Conservation (phyloP, 2,888 invertebrate genomes). For the Ethmia dodecea region DNA sequence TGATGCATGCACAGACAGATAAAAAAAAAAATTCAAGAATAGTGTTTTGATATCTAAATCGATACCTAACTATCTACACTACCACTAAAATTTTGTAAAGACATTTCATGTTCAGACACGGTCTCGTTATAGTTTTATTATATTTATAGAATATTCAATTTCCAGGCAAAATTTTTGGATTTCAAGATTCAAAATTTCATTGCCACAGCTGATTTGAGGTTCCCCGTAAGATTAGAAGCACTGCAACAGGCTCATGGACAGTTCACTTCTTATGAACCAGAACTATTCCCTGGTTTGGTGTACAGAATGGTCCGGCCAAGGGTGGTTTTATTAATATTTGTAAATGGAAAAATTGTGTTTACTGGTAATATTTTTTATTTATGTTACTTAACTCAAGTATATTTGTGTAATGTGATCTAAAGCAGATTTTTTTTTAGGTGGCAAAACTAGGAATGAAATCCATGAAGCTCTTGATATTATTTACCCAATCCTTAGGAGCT, state of each 20-base stretch:
- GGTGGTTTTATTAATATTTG: slow-evolving; percentile 98
- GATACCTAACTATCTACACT: no score
- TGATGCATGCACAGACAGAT: no score
- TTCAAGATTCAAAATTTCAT: slow-evolving; percentile 89
- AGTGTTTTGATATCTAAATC: no score
- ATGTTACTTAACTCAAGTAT: background rate
- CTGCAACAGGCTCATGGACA: slow-evolving; percentile 85
- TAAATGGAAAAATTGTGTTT: slow-evolving; percentile 98
- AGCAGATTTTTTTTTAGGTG: slow-evolving; percentile 81
- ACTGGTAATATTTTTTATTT: slow-evolving; percentile 74
- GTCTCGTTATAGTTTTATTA: no score
- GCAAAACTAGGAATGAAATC: slow-evolving; percentile 93
- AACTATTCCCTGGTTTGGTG: slow-evolving; percentile 98
- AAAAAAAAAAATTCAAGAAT: no score
- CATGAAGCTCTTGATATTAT: slow-evolving; percentile 96
- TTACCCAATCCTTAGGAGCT: slow-evolving; percentile 96
- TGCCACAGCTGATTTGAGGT: slow-evolving; percentile 85
- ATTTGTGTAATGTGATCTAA: no score
- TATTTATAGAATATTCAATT: no score
- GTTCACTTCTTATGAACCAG: slow-evolving; percentile 96
- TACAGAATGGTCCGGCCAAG: slow-evolving; percentile 98
- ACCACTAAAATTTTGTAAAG: no score
- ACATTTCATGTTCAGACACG: no score
- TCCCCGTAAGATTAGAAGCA: slow-evolving; percentile 85
- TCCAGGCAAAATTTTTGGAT: slow-evolving; percentile 83